A percentile compares a stretch with the other conserved stretches of the same genome.
Conservation (phyloP, 1,140 invertebrate species). For the Drosophila miranda region DNA sequence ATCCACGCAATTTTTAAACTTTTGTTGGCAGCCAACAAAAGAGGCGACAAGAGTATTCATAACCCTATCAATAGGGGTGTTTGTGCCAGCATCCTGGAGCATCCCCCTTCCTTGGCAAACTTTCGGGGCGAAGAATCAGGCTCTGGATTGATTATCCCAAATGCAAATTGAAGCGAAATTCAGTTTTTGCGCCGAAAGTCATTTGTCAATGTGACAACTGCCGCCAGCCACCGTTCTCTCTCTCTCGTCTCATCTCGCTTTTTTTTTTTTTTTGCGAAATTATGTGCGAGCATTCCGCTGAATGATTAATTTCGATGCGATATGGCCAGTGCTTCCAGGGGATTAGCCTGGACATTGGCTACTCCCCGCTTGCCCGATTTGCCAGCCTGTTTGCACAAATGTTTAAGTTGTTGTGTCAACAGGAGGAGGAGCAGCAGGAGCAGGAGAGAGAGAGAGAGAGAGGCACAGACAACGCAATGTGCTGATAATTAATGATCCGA, state of each 20-base stretch:
- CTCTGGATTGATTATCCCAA: slow-evolving; percentile 69
- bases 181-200: slow-evolving; percentile 38
- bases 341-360: slow-evolving; percentile 53
- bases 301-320: slow-evolving; percentile 54
- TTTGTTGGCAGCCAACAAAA: slow-evolving; percentile 22
- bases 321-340: slow-evolving; percentile 36
- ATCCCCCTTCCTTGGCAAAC: neutral
- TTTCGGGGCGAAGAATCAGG: slow-evolving; percentile 22
- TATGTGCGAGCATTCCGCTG: slow-evolving; percentile 8
- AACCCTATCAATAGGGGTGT: slow-evolving; percentile 30
- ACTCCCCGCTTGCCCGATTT: slow-evolving; percentile 14
- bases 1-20: slow-evolving; percentile 24
- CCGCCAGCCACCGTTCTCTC: no score
- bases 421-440: slow-evolving; percentile 43
- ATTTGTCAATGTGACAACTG: slow-evolving; percentile 49
- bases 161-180: slow-evolving; percentile 70
- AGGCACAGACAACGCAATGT: slow-evolving; percentile 30
- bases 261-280: slow-evolving; percentile 18
- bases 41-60: slow-evolving; percentile 51
- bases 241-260: no score
- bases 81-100: neutral
- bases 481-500: slow-evolving; percentile 73
- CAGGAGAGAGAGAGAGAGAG: neutral
- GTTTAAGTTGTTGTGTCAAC: slow-evolving; percentile 76
- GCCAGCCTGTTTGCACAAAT: slow-evolving; percentile 63